Conservation (phyloP, 2,888 invertebrate species). For the Hypselothyrea guttata region DNA sequence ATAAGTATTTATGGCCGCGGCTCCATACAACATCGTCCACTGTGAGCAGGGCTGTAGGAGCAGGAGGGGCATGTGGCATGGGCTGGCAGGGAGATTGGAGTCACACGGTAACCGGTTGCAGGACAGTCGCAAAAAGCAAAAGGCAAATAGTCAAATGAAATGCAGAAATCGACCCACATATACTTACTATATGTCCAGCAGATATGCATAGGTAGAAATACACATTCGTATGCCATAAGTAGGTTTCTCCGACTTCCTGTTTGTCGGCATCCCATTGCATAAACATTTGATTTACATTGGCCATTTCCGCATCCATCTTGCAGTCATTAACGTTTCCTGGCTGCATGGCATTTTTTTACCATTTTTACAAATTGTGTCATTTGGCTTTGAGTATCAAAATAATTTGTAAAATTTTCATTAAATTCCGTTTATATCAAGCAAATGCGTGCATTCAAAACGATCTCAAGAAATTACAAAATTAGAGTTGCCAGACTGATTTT, state of each 20-base stretch:
- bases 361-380: too few relatives aligned
- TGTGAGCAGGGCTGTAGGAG: too few relatives aligned
- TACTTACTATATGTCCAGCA: slow-evolving; percentile 1
- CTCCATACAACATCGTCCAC: too few relatives aligned
- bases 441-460: too few relatives aligned
- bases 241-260: slow-evolving; percentile 52
- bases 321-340: slow-evolving; percentile 7
- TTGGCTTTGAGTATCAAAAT: too few relatives aligned
- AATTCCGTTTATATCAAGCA: too few relatives aligned
- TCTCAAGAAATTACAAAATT: too few relatives aligned
- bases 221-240: slow-evolving; percentile 7
- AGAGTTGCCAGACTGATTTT: too few relatives aligned
- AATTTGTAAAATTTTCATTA: too few relatives aligned
- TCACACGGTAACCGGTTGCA: slow-evolving; percentile 31
- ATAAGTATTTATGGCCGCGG: too few relatives aligned
- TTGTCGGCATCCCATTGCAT: slow-evolving; percentile 35
- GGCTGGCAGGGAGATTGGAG: too few relatives aligned
- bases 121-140: slow-evolving; percentile 5
- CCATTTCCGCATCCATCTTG: slow-evolving; percentile 52
- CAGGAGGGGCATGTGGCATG: not conserved
- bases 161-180: slow-evolving; percentile 35
- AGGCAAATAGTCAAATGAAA: slow-evolving; percentile 21
- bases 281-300: slow-evolving; percentile 28
- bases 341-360: not conserved
- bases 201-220: slow-evolving; percentile 9